Evolutionary conservation across 2,113 vertebrate species (phyloP).

Genomic region (Channa argus): DNA sequence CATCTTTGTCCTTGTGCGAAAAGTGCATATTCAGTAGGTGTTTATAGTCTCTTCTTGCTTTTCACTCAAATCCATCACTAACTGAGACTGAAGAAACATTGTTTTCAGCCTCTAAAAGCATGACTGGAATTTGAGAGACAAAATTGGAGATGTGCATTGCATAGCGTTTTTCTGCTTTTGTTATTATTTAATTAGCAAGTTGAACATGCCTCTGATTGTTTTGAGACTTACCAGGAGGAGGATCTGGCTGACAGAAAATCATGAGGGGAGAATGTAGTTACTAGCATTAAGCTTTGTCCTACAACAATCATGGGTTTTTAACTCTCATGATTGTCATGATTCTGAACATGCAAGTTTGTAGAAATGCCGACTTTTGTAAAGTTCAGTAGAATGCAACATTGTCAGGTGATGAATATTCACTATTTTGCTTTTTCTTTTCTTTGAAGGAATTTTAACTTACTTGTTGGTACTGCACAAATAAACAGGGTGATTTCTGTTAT

Average conservation of each 20-base stretch:
- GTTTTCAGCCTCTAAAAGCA: slow-evolving; percentile 9
- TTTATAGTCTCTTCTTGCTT: slow-evolving; percentile 19
- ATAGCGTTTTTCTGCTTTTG: slow-evolving; percentile 31
- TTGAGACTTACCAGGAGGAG: slow-evolving; percentile 30
- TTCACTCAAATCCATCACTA: slow-evolving; percentile 16
- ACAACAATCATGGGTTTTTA: no score
- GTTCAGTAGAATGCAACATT: slow-evolving; percentile 1
- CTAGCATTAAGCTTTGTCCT: no score
- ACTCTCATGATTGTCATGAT: slow-evolving; percentile 7
- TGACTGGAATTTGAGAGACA: slow-evolving; percentile 17
- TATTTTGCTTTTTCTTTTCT: not conserved
- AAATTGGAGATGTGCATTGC: slow-evolving; percentile 16
- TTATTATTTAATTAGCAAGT: slow-evolving; percentile 65
- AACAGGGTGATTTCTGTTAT: no score
- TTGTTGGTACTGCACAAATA: not conserved
- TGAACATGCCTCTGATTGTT: slow-evolving; percentile 58
- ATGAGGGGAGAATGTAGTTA: slow-evolving; percentile 29
- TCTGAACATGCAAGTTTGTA: slow-evolving; percentile 22
- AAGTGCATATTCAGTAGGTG: not conserved
- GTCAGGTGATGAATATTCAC: not conserved
- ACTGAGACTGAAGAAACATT: slow-evolving; percentile 29
- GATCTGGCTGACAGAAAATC: slow-evolving; percentile 18
- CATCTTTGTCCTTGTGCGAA: slow-evolving; percentile 15
- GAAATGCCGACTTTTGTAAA: slow-evolving; percentile 20
- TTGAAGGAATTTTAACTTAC: not conserved